Evolutionary conservation across 53 echinoderm and acorn worm species (phyloP).

Genomic region (Arbacia lixula): DNA sequence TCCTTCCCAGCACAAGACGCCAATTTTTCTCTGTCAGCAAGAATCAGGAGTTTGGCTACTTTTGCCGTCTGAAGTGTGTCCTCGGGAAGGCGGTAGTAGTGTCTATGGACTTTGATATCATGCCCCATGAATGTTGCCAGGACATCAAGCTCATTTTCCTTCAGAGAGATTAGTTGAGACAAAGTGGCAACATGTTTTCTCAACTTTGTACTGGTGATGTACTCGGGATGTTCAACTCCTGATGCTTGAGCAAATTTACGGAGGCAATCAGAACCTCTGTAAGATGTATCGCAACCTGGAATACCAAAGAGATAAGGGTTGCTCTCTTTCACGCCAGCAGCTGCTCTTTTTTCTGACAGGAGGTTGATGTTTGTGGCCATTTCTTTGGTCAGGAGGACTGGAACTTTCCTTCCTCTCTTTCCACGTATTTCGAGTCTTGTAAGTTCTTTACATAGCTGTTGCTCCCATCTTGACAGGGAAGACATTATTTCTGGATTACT

Average conservation of each 20-base stretch:
- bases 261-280: too few species aligned
- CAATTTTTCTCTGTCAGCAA: slow-evolving; percentile 53
- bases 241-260: too few species aligned
- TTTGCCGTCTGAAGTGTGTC: slow-evolving; percentile 54
- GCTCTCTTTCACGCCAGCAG: background rate
- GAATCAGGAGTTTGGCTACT: slow-evolving; percentile 55
- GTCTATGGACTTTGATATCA: slow-evolving; percentile 62
- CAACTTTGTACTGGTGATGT: slow-evolving; percentile 59
- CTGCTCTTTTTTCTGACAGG: background rate
- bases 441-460: slow-evolving; percentile 41
- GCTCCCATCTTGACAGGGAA: slow-evolving; percentile 52
- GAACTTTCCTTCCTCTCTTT: slow-evolving; percentile 68
- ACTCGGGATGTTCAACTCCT: too few species aligned
- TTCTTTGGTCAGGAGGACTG: slow-evolving; percentile 43
- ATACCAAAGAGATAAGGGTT: too few species aligned
- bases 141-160: slow-evolving; percentile 75
- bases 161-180: slow-evolving; percentile 70
- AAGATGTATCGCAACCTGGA: too few species aligned
- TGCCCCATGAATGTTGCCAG: slow-evolving; percentile 79
- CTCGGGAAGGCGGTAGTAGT: slow-evolving; percentile 74
- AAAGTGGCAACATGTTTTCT: slow-evolving; percentile 79
- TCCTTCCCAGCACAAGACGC: slow-evolving; percentile 51
- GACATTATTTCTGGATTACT: slow-evolving; percentile 28
- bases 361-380: slow-evolving; percentile 22
- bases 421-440: slow-evolving; percentile 59